Conservation (phyloP, 2,113 vertebrate species). For the Myodes glareolus region DNA sequence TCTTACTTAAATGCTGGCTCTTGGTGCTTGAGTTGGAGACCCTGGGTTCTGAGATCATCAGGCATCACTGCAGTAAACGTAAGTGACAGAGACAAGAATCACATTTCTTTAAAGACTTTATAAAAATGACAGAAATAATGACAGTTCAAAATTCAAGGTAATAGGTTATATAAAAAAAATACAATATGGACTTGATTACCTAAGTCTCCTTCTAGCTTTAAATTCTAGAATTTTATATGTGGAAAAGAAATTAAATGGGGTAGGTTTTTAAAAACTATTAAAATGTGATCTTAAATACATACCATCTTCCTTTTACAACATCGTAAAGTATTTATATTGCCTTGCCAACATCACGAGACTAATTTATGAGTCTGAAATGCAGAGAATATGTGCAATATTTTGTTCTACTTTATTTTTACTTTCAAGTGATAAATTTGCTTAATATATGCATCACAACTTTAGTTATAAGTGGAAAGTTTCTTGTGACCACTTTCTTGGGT, state of each 20-base stretch:
- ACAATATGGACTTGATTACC: not conserved
- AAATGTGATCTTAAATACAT: constrained; percentile 56
- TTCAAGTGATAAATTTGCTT: constrained; percentile 47
- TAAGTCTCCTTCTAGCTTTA: constrained; percentile 43
- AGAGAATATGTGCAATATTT: constrained; percentile 55
- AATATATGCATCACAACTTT: constrained; percentile 20
- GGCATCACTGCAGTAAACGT: not conserved
- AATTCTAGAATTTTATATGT: constrained; percentile 41
- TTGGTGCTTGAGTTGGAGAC: not conserved
- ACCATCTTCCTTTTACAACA: constrained; percentile 41
- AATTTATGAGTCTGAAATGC: constrained; percentile 53
- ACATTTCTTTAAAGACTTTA: not conserved
- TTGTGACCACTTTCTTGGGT: not conserved
- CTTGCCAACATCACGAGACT: constrained; percentile 34
- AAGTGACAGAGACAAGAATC: not conserved
- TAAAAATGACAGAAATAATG: constrained; percentile 33
- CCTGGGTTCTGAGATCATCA: not conserved
- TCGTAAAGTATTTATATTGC: constrained; percentile 61
- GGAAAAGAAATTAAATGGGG: constrained; percentile 28
- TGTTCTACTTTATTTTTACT: constrained; percentile 56
- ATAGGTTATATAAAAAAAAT: constrained; percentile 28
- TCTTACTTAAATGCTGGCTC: not conserved
- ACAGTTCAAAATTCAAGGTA: not conserved
- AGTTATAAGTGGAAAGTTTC: not conserved
- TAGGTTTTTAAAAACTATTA: constrained; percentile 61